phyloP scores from a whole-genome alignment of 2,888 invertebrate species.

The Apotomis turbidana region DNA sequence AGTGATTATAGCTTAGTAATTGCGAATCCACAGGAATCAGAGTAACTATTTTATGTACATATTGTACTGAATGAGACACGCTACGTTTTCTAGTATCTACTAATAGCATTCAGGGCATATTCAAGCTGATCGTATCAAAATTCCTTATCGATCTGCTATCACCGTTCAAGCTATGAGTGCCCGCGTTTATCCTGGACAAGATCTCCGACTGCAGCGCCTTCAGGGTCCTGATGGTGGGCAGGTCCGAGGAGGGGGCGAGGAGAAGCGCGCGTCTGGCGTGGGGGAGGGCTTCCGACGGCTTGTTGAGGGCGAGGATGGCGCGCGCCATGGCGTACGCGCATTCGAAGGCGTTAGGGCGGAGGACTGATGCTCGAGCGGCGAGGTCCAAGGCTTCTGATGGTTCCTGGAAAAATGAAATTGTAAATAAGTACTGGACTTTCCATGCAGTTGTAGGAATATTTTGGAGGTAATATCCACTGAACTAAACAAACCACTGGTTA shows the following conservation, averaged over 20 bases:
- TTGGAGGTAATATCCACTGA: no score
- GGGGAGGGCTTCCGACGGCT: constrained; percentile 89
- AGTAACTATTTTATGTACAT: not conserved
- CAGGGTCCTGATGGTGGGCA: constrained; percentile 89
- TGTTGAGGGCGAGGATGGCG: constrained; percentile 91
- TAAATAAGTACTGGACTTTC: no score
- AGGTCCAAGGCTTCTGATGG: constrained; percentile 93
- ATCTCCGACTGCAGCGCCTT: constrained; percentile 90
- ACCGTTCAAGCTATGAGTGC: constrained; percentile 69
- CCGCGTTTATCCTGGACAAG: constrained; percentile 77
- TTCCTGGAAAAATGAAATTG: constrained; percentile 83
- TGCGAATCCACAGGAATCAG: not conserved
- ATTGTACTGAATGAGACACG: not conserved
- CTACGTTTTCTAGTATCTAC: not conserved
- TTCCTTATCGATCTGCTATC: constrained; percentile 74
- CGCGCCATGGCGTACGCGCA: constrained; percentile 96
- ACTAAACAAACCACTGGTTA: no score
- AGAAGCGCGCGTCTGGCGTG: constrained; percentile 93
- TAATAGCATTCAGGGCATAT: constrained; percentile 66
- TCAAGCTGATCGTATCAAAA: constrained; percentile 79
- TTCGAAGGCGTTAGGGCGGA: constrained; percentile 95
- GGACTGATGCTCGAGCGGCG: constrained; percentile 92
- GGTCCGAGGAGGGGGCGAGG: constrained; percentile 88
- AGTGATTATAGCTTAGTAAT: not conserved
- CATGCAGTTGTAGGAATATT: no score